Evolutionary conservation across 2,113 vertebrate genomes (phyloP), one percentile per base, ranked within the genome.

Genomic region (Hippocampus mohnikei): DNA sequence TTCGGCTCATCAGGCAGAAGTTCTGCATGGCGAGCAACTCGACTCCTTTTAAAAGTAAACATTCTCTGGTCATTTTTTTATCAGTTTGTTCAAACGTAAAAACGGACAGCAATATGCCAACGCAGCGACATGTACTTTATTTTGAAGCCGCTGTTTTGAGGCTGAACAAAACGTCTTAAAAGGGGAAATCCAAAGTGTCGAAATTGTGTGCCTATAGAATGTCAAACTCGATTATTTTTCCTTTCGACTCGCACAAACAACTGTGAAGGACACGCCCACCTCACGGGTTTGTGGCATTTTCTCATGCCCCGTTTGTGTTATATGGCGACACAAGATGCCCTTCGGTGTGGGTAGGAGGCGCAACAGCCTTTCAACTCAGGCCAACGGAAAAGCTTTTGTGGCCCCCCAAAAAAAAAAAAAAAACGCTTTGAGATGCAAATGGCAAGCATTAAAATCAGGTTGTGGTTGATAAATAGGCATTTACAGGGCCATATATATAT

Each of bases 221-320:
- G 18, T 50, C 18, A 20, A 50, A 53, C 2, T 55, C 3, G 21
- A 23, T 11, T 55, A 55, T 23, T 55, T 37, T 40, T 41, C 8
- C 16, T 12, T 20, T 12, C 1, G 1, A 10, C 8, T 6, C 1
- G 15, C 40, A 64, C 8, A 64, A 42, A n/a, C 41, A 41, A n/a
- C 11, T 21, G 8, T 62, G 37, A 21, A 40, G 20, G 33, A 62
- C 29, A 12, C 9, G 9, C 60, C 60, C 9, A 33, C 40, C 33
- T 23, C 37, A 12, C 55, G 4, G 10, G 12, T 6, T 27, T n/a
- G 61, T 42, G 40, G 4, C 61, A 42, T 41, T 42, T 64, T 64
- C 61, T 64, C 40, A 64, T 64, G 61, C 61, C 61, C 61, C 25
- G 16, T 40, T 62, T 55, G 52, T 55, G 52, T 55, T 15, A 27